Evolutionary conservation across 2,888 invertebrate species (phyloP).

Genomic region (Heteromurus nitidus): DNA sequence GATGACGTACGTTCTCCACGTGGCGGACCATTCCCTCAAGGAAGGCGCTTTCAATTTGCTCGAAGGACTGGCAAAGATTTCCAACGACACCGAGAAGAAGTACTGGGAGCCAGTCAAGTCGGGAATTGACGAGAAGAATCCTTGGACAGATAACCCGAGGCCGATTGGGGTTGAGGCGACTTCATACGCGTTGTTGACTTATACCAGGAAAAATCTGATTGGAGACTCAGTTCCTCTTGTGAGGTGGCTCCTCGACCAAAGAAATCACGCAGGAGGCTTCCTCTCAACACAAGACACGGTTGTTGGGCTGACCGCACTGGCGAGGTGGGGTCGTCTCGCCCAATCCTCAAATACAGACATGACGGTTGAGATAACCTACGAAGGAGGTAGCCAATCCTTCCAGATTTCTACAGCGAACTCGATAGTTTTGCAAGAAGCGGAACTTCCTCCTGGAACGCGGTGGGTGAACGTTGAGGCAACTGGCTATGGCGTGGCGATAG

Average conservation of each 20-base stretch:
- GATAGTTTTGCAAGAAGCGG: slow-evolving; percentile 87
- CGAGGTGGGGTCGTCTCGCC: slow-evolving; percentile 82
- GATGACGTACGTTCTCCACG: slow-evolving; percentile 84
- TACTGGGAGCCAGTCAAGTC: slow-evolving; percentile 87
- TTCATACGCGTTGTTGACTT: slow-evolving; percentile 88
- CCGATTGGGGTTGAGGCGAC: slow-evolving; percentile 91
- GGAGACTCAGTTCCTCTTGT: slow-evolving; percentile 80
- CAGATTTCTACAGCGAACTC: slow-evolving; percentile 84
- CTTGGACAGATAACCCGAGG: slow-evolving; percentile 81
- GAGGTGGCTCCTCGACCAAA: slow-evolving; percentile 84
- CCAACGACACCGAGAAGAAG: slow-evolving; percentile 79
- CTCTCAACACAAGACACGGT: slow-evolving; percentile 80
- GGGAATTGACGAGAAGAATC: slow-evolving; percentile 80
- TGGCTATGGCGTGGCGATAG: slow-evolving; percentile 87
- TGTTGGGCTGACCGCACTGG: slow-evolving; percentile 83
- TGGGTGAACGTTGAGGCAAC: slow-evolving; percentile 84
- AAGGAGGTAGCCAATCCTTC: slow-evolving; percentile 77
- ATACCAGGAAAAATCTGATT: slow-evolving; percentile 77
- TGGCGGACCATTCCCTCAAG: slow-evolving; percentile 84
- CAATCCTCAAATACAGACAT: slow-evolving; percentile 77
- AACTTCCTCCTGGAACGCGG: slow-evolving; percentile 79
- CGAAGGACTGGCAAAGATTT: slow-evolving; percentile 77
- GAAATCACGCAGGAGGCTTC: slow-evolving; percentile 84
- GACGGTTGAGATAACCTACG: slow-evolving; percentile 78
- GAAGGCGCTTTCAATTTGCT: slow-evolving; percentile 81